These are phyloP conservation scores for Nannobrachium achirus DNA, from an alignment of 2,113 vertebrate genomes.

Conservation along the genomic window DNA sequence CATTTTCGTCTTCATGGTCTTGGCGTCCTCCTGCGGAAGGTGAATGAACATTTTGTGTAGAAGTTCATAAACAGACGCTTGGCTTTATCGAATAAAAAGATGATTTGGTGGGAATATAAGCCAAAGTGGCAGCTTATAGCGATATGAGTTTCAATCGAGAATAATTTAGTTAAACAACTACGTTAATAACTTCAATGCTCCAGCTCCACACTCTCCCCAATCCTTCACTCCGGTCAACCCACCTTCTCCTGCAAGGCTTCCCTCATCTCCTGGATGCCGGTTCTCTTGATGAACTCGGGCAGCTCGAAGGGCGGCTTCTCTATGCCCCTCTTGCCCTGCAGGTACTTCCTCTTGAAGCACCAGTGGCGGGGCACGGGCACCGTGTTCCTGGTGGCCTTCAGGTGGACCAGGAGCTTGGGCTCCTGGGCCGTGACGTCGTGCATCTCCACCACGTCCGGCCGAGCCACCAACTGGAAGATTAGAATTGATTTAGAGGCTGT, in stretches of 20 bases:
- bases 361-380: constrained; percentile 89
- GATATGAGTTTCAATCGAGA: too few species aligned
- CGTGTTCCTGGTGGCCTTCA: constrained; percentile 92
- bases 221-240: not conserved
- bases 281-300: constrained; percentile 92
- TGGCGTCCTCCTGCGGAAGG: constrained; percentile 87
- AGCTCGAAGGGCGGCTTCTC: constrained; percentile 94
- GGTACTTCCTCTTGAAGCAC: constrained; percentile 83
- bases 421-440: constrained; percentile 93
- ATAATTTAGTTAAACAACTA: too few species aligned
- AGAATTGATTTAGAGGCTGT: too few species aligned
- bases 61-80: not conserved
- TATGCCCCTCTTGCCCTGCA: constrained; percentile 94
- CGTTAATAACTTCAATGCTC: not conserved
- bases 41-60: not conserved
- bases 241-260: constrained; percentile 96
- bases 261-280: constrained; percentile 95
- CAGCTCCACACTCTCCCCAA: too few species aligned
- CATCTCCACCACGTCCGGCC: constrained; percentile 95
- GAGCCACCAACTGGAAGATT: constrained; percentile 84
- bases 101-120: too few species aligned
- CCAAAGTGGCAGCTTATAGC: too few species aligned
- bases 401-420: constrained; percentile 91
- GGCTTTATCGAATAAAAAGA: too few species aligned
- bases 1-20: constrained; percentile 97